phyloP scores from a whole-genome alignment of 2,888 invertebrate genomes.

The Serripes groenlandicus region DNA sequence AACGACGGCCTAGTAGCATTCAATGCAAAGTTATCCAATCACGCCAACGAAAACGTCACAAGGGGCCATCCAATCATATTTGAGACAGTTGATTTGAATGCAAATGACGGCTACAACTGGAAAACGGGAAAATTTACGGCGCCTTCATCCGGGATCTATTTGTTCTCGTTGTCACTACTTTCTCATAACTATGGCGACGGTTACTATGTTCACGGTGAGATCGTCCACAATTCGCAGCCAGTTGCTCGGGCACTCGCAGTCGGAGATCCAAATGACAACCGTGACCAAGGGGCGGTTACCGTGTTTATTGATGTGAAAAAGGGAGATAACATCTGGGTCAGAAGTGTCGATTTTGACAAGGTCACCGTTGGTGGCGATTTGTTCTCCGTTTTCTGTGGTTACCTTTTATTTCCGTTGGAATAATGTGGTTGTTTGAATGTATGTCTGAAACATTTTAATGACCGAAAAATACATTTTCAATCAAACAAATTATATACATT shows the following conservation, averaged over 20 bases:
- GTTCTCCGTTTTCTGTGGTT: neutral
- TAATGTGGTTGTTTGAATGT: neutral
- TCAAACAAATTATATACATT: too few relatives aligned
- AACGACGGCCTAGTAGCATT: neutral
- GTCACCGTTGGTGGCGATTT: neutral
- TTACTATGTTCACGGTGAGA: neutral
- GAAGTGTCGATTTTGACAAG: neutral
- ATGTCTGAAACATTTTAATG: too few relatives aligned
- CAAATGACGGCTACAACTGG: neutral
- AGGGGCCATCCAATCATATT: neutral
- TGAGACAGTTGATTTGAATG: neutral
- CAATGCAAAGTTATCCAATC: neutral
- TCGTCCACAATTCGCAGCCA: neutral
- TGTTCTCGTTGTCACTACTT: neutral
- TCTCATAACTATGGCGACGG: neutral
- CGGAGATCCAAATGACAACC: slow-evolving; percentile 1
- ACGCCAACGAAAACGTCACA: neutral
- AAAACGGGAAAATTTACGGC: neutral
- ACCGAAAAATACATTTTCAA: too few relatives aligned
- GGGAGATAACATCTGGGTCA: neutral
- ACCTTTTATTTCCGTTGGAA: neutral
- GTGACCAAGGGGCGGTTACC: slow-evolving; percentile 1
- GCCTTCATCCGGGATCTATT: neutral
- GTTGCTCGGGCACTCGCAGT: neutral
- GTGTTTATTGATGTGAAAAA: neutral